These are phyloP conservation scores for Zhuqinia jingwanae DNA, from an alignment of 2,888 invertebrate genomes.

Conservation along the genomic window DNA sequence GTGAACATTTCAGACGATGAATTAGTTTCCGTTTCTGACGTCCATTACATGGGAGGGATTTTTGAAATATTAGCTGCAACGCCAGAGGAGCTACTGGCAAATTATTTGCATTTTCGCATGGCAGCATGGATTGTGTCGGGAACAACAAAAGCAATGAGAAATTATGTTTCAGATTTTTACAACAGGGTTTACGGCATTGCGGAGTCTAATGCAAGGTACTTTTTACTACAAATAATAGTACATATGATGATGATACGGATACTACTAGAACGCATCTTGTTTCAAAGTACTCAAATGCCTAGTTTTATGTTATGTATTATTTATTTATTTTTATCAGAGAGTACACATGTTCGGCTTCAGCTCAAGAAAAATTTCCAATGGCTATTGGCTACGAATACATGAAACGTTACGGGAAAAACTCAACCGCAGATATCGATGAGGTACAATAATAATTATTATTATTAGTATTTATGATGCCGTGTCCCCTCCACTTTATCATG, in stretches of 20 bases:
- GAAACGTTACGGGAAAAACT: constrained; percentile 78
- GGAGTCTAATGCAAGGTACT: constrained; percentile 71
- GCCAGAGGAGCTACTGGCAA: constrained; percentile 65
- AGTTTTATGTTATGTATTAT: no score
- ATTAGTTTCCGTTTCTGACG: constrained; percentile 72
- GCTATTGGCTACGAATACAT: constrained; percentile 64
- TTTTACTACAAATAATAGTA: no score
- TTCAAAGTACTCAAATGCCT: no score
- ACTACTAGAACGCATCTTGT: no score
- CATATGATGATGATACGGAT: no score
- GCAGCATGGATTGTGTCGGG: constrained; percentile 74
- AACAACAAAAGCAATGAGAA: constrained; percentile 69
- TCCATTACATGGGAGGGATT: constrained; percentile 72
- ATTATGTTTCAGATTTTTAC: constrained; percentile 72
- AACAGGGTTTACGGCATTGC: constrained; percentile 65
- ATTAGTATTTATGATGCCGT: neutral
- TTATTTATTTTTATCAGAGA: constrained; percentile 61
- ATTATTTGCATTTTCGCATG: constrained; percentile 73
- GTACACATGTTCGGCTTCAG: constrained; percentile 72
- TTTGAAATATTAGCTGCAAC: constrained; percentile 72
- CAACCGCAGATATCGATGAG: constrained; percentile 52
- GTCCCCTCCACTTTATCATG: neutral
- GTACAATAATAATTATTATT: constrained; percentile 1
- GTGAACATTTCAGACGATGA: constrained; percentile 65
- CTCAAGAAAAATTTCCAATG: constrained; percentile 74